Conservation (phyloP, 2,797 vertebrate genomes). For the Hirundo rustica region DNA sequence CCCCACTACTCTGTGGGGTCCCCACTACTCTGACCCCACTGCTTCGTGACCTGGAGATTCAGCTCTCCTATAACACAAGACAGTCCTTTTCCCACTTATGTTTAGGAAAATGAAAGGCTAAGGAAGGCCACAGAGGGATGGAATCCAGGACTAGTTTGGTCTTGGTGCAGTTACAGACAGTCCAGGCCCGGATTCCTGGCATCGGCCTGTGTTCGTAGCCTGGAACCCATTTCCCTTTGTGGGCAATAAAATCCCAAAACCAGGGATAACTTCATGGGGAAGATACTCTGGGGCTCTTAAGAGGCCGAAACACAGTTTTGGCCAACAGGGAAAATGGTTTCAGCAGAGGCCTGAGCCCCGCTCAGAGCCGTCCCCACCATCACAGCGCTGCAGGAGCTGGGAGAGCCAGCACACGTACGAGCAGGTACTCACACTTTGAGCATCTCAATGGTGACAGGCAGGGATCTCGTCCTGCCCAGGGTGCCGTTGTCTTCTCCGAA, state of each 20-base stretch:
- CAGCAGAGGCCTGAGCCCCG: not conserved
- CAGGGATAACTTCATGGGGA: not conserved
- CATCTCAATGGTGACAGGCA: conserved; percentile 95
- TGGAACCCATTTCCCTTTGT: not conserved
- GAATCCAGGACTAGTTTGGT: not conserved
- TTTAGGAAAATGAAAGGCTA: not conserved
- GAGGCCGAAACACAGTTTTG: not conserved
- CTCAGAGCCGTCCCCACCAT: not conserved
- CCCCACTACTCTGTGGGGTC: no score
- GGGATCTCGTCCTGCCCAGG: conserved; percentile 82
- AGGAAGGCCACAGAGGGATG: not conserved
- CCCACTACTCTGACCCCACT: no score
- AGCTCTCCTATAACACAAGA: not conserved
- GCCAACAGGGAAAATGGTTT: not conserved
- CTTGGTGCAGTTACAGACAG: not conserved
- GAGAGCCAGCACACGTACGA: fast-evolving
- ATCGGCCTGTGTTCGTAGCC: not conserved
- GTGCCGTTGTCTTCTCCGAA: conserved; percentile 79
- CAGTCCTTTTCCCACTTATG: not conserved
- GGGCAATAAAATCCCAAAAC: not conserved
- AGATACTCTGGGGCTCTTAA: not conserved
- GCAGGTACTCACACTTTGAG: conserved; percentile 91
- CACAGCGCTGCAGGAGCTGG: not conserved
- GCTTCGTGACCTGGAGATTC: not conserved
- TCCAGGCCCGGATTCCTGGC: not conserved